A percentile compares a stretch with the other conserved stretches of the same genome.
phyloP scores from a whole-genome alignment of 2,888 invertebrate genomes.

The Sinohyriopsis cumingii region DNA sequence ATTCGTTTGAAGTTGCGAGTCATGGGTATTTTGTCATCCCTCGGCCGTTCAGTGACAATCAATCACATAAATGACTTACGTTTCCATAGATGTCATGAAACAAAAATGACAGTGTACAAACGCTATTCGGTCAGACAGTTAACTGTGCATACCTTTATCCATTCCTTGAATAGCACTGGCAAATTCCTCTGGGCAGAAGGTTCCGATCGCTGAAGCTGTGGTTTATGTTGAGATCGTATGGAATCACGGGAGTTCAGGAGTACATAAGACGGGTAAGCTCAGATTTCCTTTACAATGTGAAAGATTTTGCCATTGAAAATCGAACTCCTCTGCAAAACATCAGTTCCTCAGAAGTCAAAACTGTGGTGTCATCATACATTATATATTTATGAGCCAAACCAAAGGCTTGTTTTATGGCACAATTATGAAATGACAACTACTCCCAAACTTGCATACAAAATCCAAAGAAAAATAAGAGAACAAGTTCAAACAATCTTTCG shows the following conservation, averaged over 20 bases:
- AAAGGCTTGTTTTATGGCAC: too few species aligned
- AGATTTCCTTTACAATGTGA: neutral
- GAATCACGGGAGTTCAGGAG: conserved; percentile 83
- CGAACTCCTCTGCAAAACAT: neutral
- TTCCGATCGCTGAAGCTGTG: conserved; percentile 92
- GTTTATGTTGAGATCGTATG: conserved; percentile 89
- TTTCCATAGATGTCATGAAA: too few species aligned
- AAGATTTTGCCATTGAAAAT: neutral
- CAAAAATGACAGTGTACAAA: too few species aligned
- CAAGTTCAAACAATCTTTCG: too few species aligned
- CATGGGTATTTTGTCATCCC: too few species aligned
- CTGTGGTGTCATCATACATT: neutral
- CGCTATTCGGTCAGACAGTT: neutral
- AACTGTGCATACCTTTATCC: neutral
- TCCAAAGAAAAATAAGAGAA: too few species aligned
- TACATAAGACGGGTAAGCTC: conserved; percentile 81
- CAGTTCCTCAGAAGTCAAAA: neutral
- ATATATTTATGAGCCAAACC: too few species aligned
- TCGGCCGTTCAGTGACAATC: too few species aligned
- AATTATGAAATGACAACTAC: too few species aligned
- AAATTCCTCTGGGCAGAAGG: conserved; percentile 87
- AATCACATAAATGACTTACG: too few species aligned
- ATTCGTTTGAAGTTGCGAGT: too few species aligned
- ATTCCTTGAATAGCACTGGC: conserved; percentile 82
- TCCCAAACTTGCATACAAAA: too few species aligned